Conservation (phyloP, 2,888 invertebrate genomes). For the Cantharis rufa region DNA sequence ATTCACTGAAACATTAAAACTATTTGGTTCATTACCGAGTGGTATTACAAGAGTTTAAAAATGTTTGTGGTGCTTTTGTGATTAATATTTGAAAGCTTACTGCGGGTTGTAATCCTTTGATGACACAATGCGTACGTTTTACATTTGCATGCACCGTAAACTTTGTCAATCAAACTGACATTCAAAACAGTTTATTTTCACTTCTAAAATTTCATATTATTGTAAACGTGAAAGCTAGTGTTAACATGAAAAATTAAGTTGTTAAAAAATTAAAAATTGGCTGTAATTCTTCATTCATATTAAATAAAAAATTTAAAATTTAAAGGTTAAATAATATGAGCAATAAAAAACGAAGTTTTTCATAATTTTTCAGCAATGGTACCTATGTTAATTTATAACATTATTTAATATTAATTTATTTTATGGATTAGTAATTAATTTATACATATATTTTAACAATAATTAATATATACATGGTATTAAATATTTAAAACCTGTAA, state of each 20-base stretch:
- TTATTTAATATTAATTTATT: too few species aligned
- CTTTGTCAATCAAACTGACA: conserved; percentile 13
- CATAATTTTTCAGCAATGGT: too few species aligned
- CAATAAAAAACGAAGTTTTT: too few species aligned
- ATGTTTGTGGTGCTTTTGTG: background rate
- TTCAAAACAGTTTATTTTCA: background rate
- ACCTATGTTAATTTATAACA: too few species aligned
- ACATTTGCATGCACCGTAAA: conserved; percentile 20
- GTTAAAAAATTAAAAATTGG: background rate
- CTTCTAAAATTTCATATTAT: background rate
- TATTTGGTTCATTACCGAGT: background rate
- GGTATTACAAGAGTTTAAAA: background rate
- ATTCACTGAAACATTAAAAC: background rate
- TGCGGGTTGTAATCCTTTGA: conserved; percentile 8
- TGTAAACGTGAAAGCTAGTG: background rate
- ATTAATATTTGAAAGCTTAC: conserved; percentile 6
- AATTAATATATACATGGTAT: too few species aligned
- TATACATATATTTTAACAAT: too few species aligned
- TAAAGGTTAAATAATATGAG: too few species aligned
- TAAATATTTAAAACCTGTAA: too few species aligned
- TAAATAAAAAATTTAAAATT: too few species aligned
- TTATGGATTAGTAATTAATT: too few species aligned
- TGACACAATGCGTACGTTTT: conserved; percentile 17
- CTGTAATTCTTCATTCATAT: too few species aligned
- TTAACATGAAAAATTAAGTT: too few species aligned